Evolutionary conservation across 2,797 vertebrate species (phyloP).

Genomic region (Aldrovandia affinis): DNA sequence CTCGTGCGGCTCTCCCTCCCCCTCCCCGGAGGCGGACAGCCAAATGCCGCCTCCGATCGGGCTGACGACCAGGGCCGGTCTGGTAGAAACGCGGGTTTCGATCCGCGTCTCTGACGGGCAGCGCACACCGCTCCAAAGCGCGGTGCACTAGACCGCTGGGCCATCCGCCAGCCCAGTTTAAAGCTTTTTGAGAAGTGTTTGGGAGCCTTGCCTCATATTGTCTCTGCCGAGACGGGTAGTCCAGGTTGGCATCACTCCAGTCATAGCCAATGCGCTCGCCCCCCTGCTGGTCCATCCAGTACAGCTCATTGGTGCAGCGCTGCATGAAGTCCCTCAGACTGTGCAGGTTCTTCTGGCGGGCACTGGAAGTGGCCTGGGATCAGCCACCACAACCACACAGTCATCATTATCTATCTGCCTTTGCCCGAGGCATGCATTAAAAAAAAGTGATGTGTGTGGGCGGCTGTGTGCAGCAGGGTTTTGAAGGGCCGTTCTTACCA

Average conservation of each 20-base stretch:
- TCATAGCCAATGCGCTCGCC: conserved; percentile 88
- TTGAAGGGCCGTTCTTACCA: conserved; percentile 77
- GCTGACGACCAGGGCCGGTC: no score
- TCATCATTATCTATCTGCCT: not conserved
- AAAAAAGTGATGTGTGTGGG: not conserved
- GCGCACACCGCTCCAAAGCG: no score
- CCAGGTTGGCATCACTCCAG: conserved; percentile 93
- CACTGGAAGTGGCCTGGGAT: conserved; percentile 70
- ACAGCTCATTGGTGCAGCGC: conserved; percentile 96
- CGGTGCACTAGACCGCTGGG: no score
- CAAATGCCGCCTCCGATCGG: no score
- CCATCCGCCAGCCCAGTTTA: no score
- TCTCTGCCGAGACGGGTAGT: conserved; percentile 88
- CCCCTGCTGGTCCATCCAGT: conserved; percentile 97
- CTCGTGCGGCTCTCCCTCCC: no score
- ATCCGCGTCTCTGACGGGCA: no score
- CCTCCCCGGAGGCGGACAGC: no score
- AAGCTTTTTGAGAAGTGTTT: not conserved
- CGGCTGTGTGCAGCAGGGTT: not conserved
- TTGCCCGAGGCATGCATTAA: no score
- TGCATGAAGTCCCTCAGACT: conserved; percentile 95
- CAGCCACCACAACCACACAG: not conserved
- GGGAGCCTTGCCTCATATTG: conserved; percentile 86
- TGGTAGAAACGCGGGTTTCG: no score
- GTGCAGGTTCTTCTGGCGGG: conserved; percentile 86